These are phyloP conservation scores for Coreius guichenoti DNA, from an alignment of 2,797 vertebrate species.

Conservation along the genomic window DNA sequence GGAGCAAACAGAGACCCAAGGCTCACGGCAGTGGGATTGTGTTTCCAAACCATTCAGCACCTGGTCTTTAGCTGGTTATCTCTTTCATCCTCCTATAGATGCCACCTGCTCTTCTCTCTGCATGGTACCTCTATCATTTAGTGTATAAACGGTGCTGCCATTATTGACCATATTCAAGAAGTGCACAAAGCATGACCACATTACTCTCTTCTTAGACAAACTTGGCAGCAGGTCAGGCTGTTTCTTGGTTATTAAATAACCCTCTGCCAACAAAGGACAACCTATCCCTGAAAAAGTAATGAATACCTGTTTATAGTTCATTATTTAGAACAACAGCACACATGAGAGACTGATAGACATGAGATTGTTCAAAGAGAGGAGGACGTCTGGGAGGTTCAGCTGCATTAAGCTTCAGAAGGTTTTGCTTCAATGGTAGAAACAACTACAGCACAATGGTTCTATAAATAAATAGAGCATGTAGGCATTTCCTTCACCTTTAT, in stretches of 20 bases:
- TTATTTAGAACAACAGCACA: conserved; percentile 58
- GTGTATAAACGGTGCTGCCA: conserved; percentile 46
- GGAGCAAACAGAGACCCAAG: conserved; percentile 47
- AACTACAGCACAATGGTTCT: conserved; percentile 11
- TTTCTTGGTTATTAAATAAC: conserved; percentile 70
- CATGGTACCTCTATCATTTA: conserved; percentile 29
- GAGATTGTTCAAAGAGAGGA: conserved; percentile 29
- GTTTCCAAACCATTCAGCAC: conserved; percentile 55
- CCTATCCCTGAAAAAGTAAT: conserved; percentile 59
- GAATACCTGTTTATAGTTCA: conserved; percentile 64
- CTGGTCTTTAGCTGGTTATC: conserved; percentile 61
- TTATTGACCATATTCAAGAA: conserved; percentile 53
- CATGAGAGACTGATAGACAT: conserved; percentile 46
- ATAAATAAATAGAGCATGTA: conserved; percentile 1
- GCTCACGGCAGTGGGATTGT: conserved; percentile 22
- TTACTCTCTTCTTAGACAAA: conserved; percentile 50
- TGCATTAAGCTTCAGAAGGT: conserved; percentile 5
- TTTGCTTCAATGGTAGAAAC: conserved; percentile 20
- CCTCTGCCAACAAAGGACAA: conserved; percentile 63
- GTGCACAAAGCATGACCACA: conserved; percentile 53
- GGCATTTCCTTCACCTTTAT: conserved; percentile 15
- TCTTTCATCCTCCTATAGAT: conserved; percentile 41
- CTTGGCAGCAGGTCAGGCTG: conserved; percentile 53
- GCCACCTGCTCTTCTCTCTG: conserved; percentile 51
- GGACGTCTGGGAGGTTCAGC: conserved; percentile 25